Base-by-base conservation (phyloP, 2,113 vertebrate genomes). In the Hippopotamus amphibius region DNA sequence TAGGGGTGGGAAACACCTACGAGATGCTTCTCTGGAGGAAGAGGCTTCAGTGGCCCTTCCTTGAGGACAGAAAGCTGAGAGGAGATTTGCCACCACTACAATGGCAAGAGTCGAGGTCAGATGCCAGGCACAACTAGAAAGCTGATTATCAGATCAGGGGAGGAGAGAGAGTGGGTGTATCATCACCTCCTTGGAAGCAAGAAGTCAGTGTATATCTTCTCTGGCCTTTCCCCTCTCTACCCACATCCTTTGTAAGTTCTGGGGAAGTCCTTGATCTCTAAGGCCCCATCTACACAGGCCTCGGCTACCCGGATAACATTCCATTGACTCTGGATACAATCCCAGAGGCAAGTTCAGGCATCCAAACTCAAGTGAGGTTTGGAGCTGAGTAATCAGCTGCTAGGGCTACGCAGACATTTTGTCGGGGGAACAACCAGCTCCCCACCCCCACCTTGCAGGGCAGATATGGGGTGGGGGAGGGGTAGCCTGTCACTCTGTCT, bases 341-440 rank as follows among this genome's bases (percentile, higher is more conserved):
- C 98, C 98, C 97, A 98, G 84, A 93, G 96, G 94, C 98, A 98
- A 97, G 97, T 94, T 96, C 95, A 81, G 97, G 93, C 97, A 97
- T 77, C 90, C 83, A 80, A 66, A 92, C 93, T 84, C 93, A 21
- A 93, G 6, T 61, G 96, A 93, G 96, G 86, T 90, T 90, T 69
- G 76, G 93, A 93, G 90, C 97, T 98, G 96, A 97, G 97, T 98
- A 98, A 97, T 96, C 95, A 72, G 96, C 80, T 88, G 87, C 96
- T 87, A 19, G 3, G 92, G 96, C 80, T 43, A 5, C 12, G 92
- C 90, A 98, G 97, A 95, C 97, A 81, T 88, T 94, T 95, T 66
- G 93, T 92, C 17, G 12, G 94, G 43, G 83, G 82, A 92, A 26
- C 79, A 33, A 50, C 83, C 80, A 46, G 33, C 80, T 90, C 93